Percentiles rank a stretch among this genome's conserved stretches.
phyloP scores from a whole-genome alignment of 2,113 vertebrate species.

The Panurus biarmicus region DNA sequence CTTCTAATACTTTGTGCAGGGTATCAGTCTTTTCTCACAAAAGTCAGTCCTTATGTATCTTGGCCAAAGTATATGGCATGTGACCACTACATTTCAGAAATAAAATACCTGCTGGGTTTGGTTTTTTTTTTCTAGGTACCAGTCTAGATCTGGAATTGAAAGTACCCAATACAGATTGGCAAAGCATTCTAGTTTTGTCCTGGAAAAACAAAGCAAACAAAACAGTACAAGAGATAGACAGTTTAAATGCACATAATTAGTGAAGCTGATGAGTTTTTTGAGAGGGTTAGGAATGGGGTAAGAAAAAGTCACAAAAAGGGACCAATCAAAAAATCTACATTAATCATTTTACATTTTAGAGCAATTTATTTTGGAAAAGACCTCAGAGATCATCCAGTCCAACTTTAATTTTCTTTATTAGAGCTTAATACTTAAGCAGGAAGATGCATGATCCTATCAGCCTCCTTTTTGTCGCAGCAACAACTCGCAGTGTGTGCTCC shows the following conservation, averaged over 20 bases:
- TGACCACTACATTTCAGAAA: not conserved
- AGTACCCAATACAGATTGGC: not conserved
- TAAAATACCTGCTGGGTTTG: not conserved
- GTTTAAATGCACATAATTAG: not conserved
- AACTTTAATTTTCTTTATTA: not conserved
- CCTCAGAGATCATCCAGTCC: not conserved
- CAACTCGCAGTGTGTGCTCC: not conserved
- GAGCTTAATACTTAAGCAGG: not conserved
- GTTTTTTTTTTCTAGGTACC: not conserved
- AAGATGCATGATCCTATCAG: not conserved
- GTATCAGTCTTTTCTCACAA: not conserved
- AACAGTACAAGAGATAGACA: not conserved
- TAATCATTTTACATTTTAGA: not conserved
- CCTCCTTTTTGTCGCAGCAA: not conserved
- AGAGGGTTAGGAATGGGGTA: not conserved
- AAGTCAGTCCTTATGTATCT: not conserved
- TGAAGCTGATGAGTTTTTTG: not conserved
- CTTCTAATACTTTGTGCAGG: not conserved
- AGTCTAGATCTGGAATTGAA: not conserved
- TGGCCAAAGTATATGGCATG: not conserved
- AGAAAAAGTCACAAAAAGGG: not conserved
- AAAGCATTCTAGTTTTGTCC: not conserved
- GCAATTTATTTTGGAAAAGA: not conserved
- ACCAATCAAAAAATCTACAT: not conserved
- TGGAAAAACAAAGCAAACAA: not conserved